Base-by-base conservation (phyloP, 2,888 invertebrate species). In the Agrenia bidenticulata region DNA sequence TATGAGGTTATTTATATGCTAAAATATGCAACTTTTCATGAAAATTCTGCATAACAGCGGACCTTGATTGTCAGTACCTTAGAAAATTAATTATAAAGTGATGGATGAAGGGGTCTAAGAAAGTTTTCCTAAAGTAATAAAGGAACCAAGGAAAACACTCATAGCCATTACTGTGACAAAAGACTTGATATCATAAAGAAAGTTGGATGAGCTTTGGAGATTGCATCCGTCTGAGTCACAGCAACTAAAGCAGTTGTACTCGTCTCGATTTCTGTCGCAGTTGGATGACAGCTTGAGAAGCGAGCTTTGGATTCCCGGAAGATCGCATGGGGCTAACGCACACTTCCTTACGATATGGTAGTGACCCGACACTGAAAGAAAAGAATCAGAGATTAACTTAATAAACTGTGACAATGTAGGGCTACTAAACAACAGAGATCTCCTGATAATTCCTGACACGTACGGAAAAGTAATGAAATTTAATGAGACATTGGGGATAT, bases 151-250 rank as follows among this genome's bases (percentile, higher is more conserved):
- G 39, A 39, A 11, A 9, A 39, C 13, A 9, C 9, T 9, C 13
- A 4, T 15, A 45, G 45, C n/a, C 45, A 45, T 45, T 19, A 21
- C 4, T n/a, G 15, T 45, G 45, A 45, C 7, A 15, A 15, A 5
- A 15, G 45, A 45, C 45, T 21, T 42, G 37, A 27, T 26, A 23
- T 45, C 58, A 63, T 63, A 58, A 63, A 61, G 54, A 55, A 54
- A 50, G 42, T n/a, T 57, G 41, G 64, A 63, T 21, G 63, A 60
- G 56, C 37, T 67, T 37, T 63, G 63, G 5, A 63, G 53, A 60
- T 70, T 70, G 23, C 67, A 70, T 54, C 70, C 70, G 59, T 70
- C 70, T 23, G 32, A 55, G 45, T 63, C 67, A 37, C 70, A 70
- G 62, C 70, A 70, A 50, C 61, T 67, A 56, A 61, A 67, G 32